Evolutionary conservation across 2,888 invertebrate species (phyloP), one percentile per base, ranked within the genome.

Genomic region (Perithous albicinctus): DNA sequence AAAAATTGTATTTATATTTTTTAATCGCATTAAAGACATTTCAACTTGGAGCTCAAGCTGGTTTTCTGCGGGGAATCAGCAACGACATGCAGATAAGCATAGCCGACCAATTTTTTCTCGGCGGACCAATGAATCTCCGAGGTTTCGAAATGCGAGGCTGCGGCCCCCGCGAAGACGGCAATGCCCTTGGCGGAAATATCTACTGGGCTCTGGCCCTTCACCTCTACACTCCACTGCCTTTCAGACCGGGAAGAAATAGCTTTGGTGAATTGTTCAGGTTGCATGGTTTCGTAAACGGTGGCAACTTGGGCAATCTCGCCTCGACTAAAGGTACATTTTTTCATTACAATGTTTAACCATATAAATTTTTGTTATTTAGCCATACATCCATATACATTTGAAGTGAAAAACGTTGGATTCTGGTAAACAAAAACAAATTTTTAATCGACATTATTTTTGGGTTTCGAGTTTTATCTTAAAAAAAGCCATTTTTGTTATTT

Each of bases 131-230:
- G 83, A 96, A 96, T 51, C 90, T 99, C 26, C 94, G 99, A 84
- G 99, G 99, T 12, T 99, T 99, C 93, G 95, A 95, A 76, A 95
- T 95, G 93, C 94, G 97, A 84, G 97, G 98, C n/a, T 96, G 97
- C 29, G 98, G 98, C 0, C 97, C 98, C 0, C 96, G 97, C 82
- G 93, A 94, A 35, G 97, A 98, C 84, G 96, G 96, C 72, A 95
- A 95, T 88, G 94, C 96, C 2, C 92, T 96, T 0, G 97, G 97
- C 1, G 96, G 96, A 4, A 94, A 95, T 90, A 95, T 96, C 51
- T 98, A 96, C 93, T 98, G 98, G 97, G 96, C 97, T 12, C 94
- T 95, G 1, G 99, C 97, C 0, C 91, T 97, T 10, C 99, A 99
- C 93, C 89, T 98, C 32, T 99, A 96, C 94, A 95, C 97, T 0